Evolutionary conservation across 2,888 invertebrate species (phyloP).

Genomic region (Fabriciana adippe): DNA sequence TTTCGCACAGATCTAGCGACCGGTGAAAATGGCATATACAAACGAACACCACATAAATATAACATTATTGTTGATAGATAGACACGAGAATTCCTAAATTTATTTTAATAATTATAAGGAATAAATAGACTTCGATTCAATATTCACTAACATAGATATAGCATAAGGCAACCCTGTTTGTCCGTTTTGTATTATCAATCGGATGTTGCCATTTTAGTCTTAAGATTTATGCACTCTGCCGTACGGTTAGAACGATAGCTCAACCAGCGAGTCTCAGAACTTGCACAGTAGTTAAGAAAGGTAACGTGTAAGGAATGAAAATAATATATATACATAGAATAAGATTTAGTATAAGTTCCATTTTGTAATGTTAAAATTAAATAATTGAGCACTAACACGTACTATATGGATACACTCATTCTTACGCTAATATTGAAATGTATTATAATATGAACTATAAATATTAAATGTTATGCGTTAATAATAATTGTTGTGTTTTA

Average conservation of each 20-base stretch:
- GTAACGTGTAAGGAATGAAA: conserved; percentile 53
- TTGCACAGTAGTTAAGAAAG: conserved; percentile 50
- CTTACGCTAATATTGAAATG: conserved; percentile 82
- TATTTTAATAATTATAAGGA: conserved; percentile 66
- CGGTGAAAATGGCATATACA: conserved; percentile 73
- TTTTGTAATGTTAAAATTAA: conserved; percentile 79
- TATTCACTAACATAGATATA: conserved; percentile 39
- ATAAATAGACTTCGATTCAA: conserved; percentile 65
- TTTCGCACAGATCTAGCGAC: conserved; percentile 51
- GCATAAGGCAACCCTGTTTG: conserved; percentile 10
- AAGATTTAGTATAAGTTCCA: conserved; percentile 68
- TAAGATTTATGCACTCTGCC: conserved; percentile 64
- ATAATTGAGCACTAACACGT: conserved; percentile 78
- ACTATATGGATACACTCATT: conserved; percentile 81
- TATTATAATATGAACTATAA: conserved; percentile 83
- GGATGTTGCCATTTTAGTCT: conserved; percentile 56
- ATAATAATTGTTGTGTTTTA: conserved; percentile 77
- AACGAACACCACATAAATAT: conserved; percentile 80
- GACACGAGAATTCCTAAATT: conserved; percentile 67
- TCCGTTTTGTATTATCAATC: conserved; percentile 30
- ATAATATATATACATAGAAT: conserved; percentile 60
- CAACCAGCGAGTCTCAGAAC: conserved; percentile 44
- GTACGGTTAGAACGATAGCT: conserved; percentile 16
- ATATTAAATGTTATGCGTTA: conserved; percentile 87
- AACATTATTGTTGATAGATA: conserved; percentile 69